Evolutionary conservation across 2,797 vertebrate species (phyloP).

Genomic region (Phalloptychus januarius): DNA sequence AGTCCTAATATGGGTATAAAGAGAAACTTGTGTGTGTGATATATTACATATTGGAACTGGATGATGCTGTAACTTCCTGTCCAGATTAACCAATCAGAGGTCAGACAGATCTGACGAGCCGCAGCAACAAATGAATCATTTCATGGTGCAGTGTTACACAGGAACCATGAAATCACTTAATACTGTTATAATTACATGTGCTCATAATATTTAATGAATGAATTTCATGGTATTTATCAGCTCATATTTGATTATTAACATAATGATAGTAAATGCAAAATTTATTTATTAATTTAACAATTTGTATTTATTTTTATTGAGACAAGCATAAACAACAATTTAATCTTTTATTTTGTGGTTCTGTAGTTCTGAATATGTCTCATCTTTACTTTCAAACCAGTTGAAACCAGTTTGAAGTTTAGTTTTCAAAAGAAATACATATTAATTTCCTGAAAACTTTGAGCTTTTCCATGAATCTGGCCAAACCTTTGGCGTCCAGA

Average conservation of each 20-base stretch:
- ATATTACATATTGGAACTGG: neutral
- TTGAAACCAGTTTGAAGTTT: neutral
- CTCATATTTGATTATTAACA: neutral
- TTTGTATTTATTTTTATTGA: neutral
- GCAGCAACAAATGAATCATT: neutral
- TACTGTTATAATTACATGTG: neutral
- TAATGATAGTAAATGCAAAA: neutral
- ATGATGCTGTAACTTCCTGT: neutral
- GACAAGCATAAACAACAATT: neutral
- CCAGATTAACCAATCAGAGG: neutral
- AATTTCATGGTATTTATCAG: neutral
- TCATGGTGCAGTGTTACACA: neutral
- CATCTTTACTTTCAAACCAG: neutral
- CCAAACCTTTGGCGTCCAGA: conserved; percentile 92
- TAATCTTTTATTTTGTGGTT: neutral
- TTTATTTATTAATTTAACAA: neutral
- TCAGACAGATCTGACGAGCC: neutral
- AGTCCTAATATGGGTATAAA: too few species aligned
- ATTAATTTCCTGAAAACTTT: neutral
- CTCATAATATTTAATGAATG: neutral
- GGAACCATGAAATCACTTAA: neutral
- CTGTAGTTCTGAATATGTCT: neutral
- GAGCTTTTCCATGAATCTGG: neutral
- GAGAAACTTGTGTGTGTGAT: too few species aligned
- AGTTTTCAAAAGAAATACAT: too few species aligned